Base-by-base conservation (phyloP, 2,797 vertebrate genomes). In the Acipenser ruthenus region DNA sequence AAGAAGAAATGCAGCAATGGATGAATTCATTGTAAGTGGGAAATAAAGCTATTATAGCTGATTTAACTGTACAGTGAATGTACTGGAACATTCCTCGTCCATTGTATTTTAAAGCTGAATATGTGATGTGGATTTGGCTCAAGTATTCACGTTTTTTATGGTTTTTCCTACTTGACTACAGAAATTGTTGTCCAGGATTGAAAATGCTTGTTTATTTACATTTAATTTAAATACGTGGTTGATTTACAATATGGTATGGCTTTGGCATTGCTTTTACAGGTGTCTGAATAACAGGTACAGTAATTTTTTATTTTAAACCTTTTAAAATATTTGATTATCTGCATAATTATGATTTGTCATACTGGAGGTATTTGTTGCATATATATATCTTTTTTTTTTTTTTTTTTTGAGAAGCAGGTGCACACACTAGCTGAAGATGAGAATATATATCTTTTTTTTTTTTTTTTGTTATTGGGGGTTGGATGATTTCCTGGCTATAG, bases 1-100 rank as follows among this genome's bases (percentile, higher is more conserved):
- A 67, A 65, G 74, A 72, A 72, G 79, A 84, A 74, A 89, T 90
- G 89, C 90, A 90, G 86, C 87, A 88, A 70, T 87, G 81, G 80
- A 83, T 80, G 60, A 88, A 87, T 78, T 83, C 74, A 4, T 82
- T 72, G 86, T 90, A 88, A 91, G 89, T 89, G 76, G 73, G 74
- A 61, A 74, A 79, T 71, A 66, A 55, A 65, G 68, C 74, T 69
- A 48, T 56, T 64, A 61, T 3, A 6, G 10, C 12, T 13, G 8
- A 15, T 11, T 10, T 58, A 58, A 58, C 9, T 58, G 23, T 58
- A 13, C 55, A 6, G 9, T 58, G 55, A 58, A 13, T 11, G 55
- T 4, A 37, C 23, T 37, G 23, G 23, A 37, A 37, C 9, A 58
- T 58, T 58, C 1, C 49, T 62, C 12, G 6, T 49, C 12, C 49